A percentile compares a stretch with the other conserved stretches of the same genome.
Conservation (phyloP, 2,113 vertebrate genomes). For the Casuarius casuarius region DNA sequence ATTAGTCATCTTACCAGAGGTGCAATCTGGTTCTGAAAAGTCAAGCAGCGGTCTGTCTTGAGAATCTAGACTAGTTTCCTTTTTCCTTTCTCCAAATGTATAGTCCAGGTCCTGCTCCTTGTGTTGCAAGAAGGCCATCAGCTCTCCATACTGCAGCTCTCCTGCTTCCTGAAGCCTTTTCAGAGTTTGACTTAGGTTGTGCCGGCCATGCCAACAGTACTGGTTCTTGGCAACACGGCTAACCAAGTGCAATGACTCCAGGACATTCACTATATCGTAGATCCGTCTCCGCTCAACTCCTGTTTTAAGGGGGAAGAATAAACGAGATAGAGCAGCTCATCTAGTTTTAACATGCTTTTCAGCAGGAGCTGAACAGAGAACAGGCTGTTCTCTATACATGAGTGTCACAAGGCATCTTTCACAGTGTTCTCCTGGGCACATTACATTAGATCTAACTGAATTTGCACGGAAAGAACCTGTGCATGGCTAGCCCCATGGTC, state of each 20-base stretch:
- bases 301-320: constrained; percentile 49
- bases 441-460: background rate
- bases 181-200: constrained; percentile 84
- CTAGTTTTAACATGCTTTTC: background rate
- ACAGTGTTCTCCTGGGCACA: background rate
- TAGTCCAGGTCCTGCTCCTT: constrained; percentile 74
- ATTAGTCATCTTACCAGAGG: constrained; percentile 78
- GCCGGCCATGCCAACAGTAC: constrained; percentile 90
- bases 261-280: constrained; percentile 94
- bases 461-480: background rate
- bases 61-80: constrained; percentile 41
- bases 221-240: constrained; percentile 95
- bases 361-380: background rate
- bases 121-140: constrained; percentile 80
- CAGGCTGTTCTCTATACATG: background rate
- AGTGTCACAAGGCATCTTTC: background rate
- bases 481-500: accelerated
- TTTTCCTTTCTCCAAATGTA: constrained; percentile 66
- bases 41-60: constrained; percentile 71
- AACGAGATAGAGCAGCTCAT: background rate
- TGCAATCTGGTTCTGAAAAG: constrained; percentile 74
- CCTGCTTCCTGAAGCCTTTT: constrained; percentile 83
- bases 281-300: constrained; percentile 93
- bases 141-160: constrained; percentile 86
- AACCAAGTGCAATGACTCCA: constrained; percentile 91